Evolutionary conservation across 64 coral and sea anemone species (phyloP).

Genomic region (Dendrophyllia cribrosa): DNA sequence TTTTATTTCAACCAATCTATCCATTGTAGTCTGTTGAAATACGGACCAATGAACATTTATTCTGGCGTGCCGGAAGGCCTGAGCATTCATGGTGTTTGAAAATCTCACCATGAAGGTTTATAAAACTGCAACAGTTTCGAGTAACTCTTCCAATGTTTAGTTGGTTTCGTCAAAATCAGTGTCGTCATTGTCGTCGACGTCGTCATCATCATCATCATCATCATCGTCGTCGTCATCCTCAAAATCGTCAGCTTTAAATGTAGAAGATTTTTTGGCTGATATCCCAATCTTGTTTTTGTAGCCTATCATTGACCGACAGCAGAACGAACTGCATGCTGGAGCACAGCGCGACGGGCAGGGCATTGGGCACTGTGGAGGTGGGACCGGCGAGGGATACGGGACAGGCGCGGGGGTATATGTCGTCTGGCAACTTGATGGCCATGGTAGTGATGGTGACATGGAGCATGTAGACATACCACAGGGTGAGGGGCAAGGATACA

Average conservation of each 20-base stretch:
- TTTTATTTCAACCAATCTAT: too few relatives aligned
- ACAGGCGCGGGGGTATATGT: not conserved
- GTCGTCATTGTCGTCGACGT: not conserved
- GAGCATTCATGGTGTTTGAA: too few relatives aligned
- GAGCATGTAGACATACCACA: constrained; percentile 3
- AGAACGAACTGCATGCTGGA: constrained; percentile 13
- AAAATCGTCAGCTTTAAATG: not conserved
- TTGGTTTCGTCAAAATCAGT: constrained; percentile 2
- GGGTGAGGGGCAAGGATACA: not conserved
- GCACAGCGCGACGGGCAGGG: not conserved
- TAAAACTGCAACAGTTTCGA: not conserved
- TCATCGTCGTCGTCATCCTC: not conserved
- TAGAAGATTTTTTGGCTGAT: not conserved
- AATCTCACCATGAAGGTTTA: too few relatives aligned
- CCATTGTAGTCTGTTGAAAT: too few relatives aligned
- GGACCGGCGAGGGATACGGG: not conserved
- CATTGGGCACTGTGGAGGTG: not conserved
- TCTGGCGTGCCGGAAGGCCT: too few relatives aligned
- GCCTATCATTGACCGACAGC: constrained; percentile 1
- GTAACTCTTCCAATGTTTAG: not conserved
- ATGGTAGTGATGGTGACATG: not conserved
- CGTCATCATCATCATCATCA: not conserved
- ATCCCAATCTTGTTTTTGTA: not conserved
- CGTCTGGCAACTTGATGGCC: not conserved
- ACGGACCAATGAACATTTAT: too few relatives aligned